A percentile compares a stretch with the other conserved stretches of the same genome.
phyloP scores from a whole-genome alignment of 2,797 vertebrate genomes.

The Pseudocheirus occidentalis region DNA sequence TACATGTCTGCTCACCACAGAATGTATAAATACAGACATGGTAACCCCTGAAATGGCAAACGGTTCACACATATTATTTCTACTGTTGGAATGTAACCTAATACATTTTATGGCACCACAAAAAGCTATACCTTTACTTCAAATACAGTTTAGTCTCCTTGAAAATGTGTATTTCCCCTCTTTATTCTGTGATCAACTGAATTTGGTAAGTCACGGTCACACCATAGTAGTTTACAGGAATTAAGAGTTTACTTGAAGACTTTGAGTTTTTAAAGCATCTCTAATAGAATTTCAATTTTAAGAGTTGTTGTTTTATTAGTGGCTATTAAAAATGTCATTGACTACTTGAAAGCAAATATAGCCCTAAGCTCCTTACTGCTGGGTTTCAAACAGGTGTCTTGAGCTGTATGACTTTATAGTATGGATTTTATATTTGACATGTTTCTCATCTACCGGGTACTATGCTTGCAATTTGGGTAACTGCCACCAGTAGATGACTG shows the following conservation, averaged over 20 bases:
- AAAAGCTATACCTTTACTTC: background rate
- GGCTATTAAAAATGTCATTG: background rate
- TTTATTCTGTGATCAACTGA: constrained; percentile 7
- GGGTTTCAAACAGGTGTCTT: constrained; percentile 7
- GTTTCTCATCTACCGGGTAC: too few species aligned
- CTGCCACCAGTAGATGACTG: background rate
- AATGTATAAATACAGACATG: background rate
- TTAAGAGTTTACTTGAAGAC: background rate
- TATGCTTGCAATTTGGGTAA: background rate
- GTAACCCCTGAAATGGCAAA: background rate
- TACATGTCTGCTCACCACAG: background rate
- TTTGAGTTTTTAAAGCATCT: background rate
- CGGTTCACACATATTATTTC: background rate
- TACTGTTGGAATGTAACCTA: background rate
- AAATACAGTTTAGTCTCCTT: constrained; percentile 43
- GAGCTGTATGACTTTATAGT: background rate
- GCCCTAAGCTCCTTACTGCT: background rate
- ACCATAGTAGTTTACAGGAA: background rate
- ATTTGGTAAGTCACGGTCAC: background rate
- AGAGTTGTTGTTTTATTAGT: background rate
- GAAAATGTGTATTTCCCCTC: background rate
- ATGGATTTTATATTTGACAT: background rate
- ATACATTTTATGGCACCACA: background rate
- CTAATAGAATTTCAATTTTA: fast-evolving
- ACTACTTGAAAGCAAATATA: background rate